Evolutionary conservation across 1,140 invertebrate species (phyloP).

Genomic region (Cardiocondyla obscurior): DNA sequence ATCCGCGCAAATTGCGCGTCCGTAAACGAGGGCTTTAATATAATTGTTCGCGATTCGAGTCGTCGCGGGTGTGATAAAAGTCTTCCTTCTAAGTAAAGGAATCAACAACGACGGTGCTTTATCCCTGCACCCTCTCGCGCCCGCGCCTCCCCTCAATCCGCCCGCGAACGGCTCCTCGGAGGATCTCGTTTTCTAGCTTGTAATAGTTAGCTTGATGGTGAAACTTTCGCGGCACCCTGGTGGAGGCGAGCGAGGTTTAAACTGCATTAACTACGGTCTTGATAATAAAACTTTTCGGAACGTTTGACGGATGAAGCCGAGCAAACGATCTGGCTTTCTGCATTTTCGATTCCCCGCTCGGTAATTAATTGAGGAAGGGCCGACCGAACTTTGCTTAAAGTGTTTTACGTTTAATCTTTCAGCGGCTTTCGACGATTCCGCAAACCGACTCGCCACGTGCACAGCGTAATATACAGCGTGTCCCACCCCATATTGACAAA

Average conservation of each 20-base stretch:
- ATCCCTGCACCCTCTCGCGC: not conserved
- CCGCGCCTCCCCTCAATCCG: no score
- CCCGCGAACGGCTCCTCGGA: conserved; percentile 3
- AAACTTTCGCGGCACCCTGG: conserved; percentile 46
- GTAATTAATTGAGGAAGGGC: conserved; percentile 59
- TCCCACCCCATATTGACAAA: no score
- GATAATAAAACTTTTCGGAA: conserved; percentile 65
- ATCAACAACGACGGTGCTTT: conserved; percentile 38
- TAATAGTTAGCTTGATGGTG: conserved; percentile 61
- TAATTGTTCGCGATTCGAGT: conserved; percentile 47
- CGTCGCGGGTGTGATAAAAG: conserved; percentile 50
- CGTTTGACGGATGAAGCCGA: conserved; percentile 66
- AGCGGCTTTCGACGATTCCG: not conserved
- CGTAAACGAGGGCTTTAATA: conserved; percentile 25
- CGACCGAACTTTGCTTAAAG: conserved; percentile 1
- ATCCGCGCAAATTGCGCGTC: conserved; percentile 14
- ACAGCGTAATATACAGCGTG: no score
- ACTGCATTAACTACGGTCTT: conserved; percentile 61
- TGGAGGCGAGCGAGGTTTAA: conserved; percentile 44
- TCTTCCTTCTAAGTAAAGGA: conserved; percentile 47
- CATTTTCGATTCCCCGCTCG: conserved; percentile 60
- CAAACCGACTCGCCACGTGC: no score
- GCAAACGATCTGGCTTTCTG: conserved; percentile 60
- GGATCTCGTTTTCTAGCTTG: conserved; percentile 59
- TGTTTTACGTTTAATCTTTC: conserved; percentile 27